phyloP scores from a whole-genome alignment of 2,113 vertebrate genomes.

The Oxyruncus cristatus region DNA sequence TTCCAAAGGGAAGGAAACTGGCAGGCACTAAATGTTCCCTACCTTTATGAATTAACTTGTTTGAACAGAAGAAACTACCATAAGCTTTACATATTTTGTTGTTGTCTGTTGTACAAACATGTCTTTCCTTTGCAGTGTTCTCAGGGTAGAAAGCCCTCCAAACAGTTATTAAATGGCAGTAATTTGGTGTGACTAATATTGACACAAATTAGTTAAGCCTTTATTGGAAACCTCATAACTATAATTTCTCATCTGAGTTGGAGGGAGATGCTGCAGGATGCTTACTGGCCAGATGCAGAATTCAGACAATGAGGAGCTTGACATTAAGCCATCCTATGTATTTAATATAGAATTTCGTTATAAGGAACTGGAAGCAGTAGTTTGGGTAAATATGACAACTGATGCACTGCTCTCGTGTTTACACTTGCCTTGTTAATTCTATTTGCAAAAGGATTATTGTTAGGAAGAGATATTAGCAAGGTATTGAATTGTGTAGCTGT shows the following conservation, averaged over 20 bases:
- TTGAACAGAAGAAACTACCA: not conserved
- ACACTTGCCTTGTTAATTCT: not conserved
- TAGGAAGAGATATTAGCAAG: not conserved
- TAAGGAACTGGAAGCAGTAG: not conserved
- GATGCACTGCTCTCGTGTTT: not conserved
- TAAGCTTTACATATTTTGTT: constrained; percentile 12
- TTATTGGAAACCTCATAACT: not conserved
- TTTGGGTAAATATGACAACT: not conserved
- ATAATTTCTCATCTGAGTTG: not conserved
- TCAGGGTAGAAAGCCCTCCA: not conserved
- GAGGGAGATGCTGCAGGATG: not conserved
- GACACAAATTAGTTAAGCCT: not conserved
- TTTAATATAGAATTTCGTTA: not conserved
- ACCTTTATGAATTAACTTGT: constrained; percentile 47
- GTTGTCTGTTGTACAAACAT: not conserved
- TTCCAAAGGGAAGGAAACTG: constrained; percentile 10
- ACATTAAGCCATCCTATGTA: not conserved
- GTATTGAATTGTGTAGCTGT: not conserved
- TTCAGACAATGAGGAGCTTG: not conserved
- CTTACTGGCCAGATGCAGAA: not conserved
- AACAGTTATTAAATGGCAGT: not conserved
- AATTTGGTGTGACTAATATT: not conserved
- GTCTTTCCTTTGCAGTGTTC: not conserved
- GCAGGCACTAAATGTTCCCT: not conserved
- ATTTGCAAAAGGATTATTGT: not conserved